Evolutionary conservation across 2,113 vertebrate genomes (phyloP).

Genomic region (Cranoglanis bouderius): DNA sequence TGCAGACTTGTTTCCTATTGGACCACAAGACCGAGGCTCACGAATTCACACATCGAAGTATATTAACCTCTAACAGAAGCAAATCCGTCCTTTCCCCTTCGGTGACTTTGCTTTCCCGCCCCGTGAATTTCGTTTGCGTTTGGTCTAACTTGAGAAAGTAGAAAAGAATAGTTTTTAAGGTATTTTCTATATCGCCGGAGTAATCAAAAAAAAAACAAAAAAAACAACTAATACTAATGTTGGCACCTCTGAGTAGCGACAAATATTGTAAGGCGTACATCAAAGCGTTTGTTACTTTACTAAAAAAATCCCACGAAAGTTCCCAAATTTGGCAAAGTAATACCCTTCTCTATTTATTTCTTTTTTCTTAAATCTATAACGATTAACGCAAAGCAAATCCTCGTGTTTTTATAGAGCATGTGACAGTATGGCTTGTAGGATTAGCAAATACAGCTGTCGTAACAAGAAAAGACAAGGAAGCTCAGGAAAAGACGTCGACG

Average conservation of each 20-base stretch:
- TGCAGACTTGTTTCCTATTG: too few species aligned
- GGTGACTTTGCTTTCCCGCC: neutral
- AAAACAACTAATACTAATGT: neutral
- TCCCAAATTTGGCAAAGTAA: neutral
- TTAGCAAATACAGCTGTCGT: neutral
- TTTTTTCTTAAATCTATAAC: neutral
- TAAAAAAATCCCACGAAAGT: neutral
- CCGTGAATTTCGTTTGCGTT: neutral
- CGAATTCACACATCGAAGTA: neutral
- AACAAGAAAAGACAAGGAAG: neutral
- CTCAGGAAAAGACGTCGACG: slow-evolving; percentile 48
- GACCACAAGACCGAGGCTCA: neutral
- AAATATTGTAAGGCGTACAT: neutral
- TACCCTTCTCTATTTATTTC: neutral
- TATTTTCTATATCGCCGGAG: neutral
- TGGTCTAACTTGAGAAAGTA: neutral
- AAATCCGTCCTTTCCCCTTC: neutral
- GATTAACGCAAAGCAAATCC: neutral
- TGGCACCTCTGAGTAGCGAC: neutral
- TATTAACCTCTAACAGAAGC: neutral
- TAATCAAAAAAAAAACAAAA: too few species aligned
- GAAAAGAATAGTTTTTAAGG: neutral
- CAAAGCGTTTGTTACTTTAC: neutral
- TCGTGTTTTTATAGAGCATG: neutral
- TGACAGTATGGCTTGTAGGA: slow-evolving; percentile 14